phyloP scores from a whole-genome alignment of 2,888 invertebrate species.

The Hartigia nigra region DNA sequence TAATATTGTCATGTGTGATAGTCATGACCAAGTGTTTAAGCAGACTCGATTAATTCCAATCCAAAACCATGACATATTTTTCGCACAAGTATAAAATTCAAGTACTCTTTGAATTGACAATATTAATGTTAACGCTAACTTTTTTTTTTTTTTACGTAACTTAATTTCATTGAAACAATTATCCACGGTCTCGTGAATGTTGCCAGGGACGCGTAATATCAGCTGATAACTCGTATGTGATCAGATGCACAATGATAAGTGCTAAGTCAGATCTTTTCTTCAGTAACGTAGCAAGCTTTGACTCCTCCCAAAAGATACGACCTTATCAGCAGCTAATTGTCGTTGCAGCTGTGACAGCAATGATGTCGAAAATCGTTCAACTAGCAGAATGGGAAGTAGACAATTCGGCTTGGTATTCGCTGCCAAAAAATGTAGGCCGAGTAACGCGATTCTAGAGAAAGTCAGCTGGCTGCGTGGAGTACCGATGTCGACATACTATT shows the following conservation, averaged over 20 bases:
- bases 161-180: neutral
- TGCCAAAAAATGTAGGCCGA: constrained; percentile 8
- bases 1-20: neutral
- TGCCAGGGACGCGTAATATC: neutral
- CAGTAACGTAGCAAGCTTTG: neutral
- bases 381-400: neutral
- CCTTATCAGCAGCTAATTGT: neutral
- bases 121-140: neutral
- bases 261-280: neutral
- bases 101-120: neutral
- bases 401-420: neutral
- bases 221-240: neutral
- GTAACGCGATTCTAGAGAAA: constrained; percentile 34
- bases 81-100: neutral
- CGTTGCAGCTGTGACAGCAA: neutral
- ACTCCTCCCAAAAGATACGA: neutral
- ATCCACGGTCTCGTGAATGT: neutral
- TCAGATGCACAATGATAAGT: neutral
- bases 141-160: neutral
- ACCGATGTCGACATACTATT: constrained; percentile 7
- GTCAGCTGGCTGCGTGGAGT: constrained; percentile 28
- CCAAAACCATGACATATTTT: neutral
- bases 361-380: neutral
- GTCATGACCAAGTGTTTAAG: neutral
- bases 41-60: neutral